Conservation (phyloP, 2,797 vertebrate species). For the Pseudocheirus occidentalis region DNA sequence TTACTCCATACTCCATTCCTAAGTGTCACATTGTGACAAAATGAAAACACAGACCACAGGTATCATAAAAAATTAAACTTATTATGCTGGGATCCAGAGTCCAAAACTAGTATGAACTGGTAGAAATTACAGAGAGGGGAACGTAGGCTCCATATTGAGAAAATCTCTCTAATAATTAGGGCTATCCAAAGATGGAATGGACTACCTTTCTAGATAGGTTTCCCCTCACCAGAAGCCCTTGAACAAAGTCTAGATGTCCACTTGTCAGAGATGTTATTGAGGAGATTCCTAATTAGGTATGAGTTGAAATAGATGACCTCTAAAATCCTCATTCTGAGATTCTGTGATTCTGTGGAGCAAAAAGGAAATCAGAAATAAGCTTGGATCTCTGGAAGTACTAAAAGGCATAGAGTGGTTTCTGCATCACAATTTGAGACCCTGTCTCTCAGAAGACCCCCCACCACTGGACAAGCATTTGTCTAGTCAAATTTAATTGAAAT, state of each 20-base stretch:
- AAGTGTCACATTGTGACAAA: neutral
- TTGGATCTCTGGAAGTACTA: neutral
- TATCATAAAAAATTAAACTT: neutral
- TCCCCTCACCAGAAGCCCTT: neutral
- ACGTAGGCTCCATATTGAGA: neutral
- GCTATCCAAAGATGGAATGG: neutral
- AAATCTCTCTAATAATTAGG: neutral
- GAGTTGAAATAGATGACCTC: neutral
- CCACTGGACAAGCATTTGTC: neutral
- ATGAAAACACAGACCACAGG: neutral
- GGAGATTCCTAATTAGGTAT: neutral
- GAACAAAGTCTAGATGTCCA: neutral
- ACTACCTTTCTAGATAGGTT: neutral
- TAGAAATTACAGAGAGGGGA: neutral
- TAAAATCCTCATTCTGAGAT: neutral
- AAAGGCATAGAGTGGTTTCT: neutral
- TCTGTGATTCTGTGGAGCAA: conserved; percentile 20
- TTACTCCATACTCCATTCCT: neutral
- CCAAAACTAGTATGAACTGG: neutral
- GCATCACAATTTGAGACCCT: neutral
- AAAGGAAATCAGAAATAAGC: neutral
- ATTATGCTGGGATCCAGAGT: neutral
- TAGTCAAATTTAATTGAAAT: conserved; percentile 33
- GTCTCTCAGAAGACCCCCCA: neutral
- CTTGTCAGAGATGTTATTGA: neutral